Base-by-base conservation (phyloP, 2,888 invertebrate genomes). In the Dascillus cervinus region DNA sequence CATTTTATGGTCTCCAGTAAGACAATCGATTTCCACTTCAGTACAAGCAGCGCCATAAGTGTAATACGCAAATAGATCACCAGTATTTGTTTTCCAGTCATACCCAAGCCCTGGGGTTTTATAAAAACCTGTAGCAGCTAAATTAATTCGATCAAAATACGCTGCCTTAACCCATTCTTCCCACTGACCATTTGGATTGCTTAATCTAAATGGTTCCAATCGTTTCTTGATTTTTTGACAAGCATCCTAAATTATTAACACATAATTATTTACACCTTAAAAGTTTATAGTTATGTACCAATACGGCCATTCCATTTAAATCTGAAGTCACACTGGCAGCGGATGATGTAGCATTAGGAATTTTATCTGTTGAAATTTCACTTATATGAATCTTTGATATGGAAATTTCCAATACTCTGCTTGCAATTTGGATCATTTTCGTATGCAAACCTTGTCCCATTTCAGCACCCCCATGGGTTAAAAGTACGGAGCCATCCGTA, bases 371-470 rank as follows among this genome's bases (percentile, higher is more conserved):
- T 0, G 84, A 65, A 0, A 88, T 87, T 60, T 91, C 91, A 13
- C 76, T 75, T 8, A 89, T 79, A 55, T 88, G 83, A 49, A 91
- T 87, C 51, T 77, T 74, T 0, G 79, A 75, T 0, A 73, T 58
- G 3, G 83, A 76, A 15, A 88, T 75, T 27, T 73, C 79, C 8
- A 92, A 66, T 1, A 71, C 72, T 39, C 80, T 71, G 23, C 88
- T 82, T 3, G 89, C 87, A 6, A 90, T 80, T 74, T 95, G 94
- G 30, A 90, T 80, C 84, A 94, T 90, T 71, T 96, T 96, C 0
- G 90, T 96, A 58, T 94, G 87, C 3, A 97, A 68, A 1, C 96
- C 96, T 67, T 96, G 96, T 0, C 96, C 96, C 84, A 96, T 95
- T 71, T 96, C 96, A 4, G 86, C 83, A n/a, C 94, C 95, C 15